phyloP scores from a whole-genome alignment of 1,140 invertebrate species.

The Cydia strobilella region DNA sequence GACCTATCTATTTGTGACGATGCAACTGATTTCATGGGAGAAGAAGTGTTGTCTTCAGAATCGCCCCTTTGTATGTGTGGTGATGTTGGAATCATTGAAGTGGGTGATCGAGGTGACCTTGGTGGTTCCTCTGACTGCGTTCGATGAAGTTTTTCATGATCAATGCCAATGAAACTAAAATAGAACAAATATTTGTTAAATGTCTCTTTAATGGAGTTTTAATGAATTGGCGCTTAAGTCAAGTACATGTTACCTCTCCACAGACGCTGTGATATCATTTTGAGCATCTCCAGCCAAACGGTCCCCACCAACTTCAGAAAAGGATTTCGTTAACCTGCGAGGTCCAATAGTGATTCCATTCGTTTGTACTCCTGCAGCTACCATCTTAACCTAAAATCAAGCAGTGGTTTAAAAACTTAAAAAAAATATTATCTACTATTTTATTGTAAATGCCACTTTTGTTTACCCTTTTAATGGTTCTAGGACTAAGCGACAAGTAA shows the following conservation, averaged over 20 bases:
- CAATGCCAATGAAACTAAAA: constrained; percentile 74
- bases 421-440: constrained; percentile 2
- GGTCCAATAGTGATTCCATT: constrained; percentile 85
- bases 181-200: constrained; percentile 30
- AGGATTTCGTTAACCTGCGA: constrained; percentile 90
- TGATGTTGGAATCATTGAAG: constrained; percentile 54
- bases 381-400: constrained; percentile 87
- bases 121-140: constrained; percentile 92
- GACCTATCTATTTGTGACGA: constrained; percentile 73
- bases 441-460: constrained; percentile 35
- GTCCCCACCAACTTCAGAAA: constrained; percentile 87
- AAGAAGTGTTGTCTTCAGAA: constrained; percentile 72
- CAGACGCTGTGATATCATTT: constrained; percentile 56
- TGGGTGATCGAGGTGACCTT: constrained; percentile 83
- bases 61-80: constrained; percentile 66
- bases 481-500: constrained; percentile 88
- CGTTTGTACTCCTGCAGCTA: constrained; percentile 93
- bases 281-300: constrained; percentile 61
- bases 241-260: constrained; percentile 66
- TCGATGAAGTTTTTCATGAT: constrained; percentile 88
- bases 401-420: not conserved
- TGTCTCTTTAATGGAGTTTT: not conserved
- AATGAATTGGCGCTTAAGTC: not conserved
- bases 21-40: constrained; percentile 69
- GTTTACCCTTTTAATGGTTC: constrained; percentile 84